phyloP scores from a whole-genome alignment of 2,797 vertebrate species.

The Nannoperca australis region DNA sequence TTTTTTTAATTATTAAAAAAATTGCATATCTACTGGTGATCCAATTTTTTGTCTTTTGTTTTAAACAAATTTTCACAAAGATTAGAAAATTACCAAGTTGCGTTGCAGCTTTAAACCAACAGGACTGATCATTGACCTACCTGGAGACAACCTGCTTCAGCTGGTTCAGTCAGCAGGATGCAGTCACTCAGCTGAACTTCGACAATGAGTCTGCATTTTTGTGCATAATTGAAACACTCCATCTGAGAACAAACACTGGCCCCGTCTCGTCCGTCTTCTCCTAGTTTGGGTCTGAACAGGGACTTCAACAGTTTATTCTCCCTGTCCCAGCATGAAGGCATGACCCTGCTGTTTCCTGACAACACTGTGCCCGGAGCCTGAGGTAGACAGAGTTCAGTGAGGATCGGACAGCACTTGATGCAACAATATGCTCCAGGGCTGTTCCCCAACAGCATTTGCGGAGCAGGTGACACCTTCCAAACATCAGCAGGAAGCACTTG shows the following conservation, averaged over 20 bases:
- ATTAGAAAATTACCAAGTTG: conserved; percentile 6
- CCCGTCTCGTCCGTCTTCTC: conserved; percentile 24
- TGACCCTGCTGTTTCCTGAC: conserved; percentile 45
- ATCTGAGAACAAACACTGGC: conserved; percentile 39
- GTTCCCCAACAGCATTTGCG: neutral
- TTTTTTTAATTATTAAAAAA: no score
- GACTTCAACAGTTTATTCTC: conserved; percentile 38
- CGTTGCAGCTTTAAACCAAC: conserved; percentile 33
- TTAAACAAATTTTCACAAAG: conserved; percentile 31
- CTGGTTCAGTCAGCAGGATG: neutral
- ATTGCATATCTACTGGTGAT: no score
- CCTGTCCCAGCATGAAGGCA: conserved; percentile 68
- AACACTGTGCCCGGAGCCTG: conserved; percentile 30
- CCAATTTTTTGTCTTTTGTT: neutral
- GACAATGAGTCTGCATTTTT: conserved; percentile 24
- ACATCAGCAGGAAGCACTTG: conserved; percentile 3
- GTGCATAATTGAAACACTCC: conserved; percentile 35
- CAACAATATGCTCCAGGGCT: neutral
- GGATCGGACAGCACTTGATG: neutral
- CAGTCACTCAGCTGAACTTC: conserved; percentile 37
- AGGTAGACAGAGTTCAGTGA: conserved; percentile 16
- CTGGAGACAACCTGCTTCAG: conserved; percentile 35
- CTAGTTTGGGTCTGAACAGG: conserved; percentile 29
- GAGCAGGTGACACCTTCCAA: neutral
- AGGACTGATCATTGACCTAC: conserved; percentile 4